Base-by-base conservation (phyloP, 2,888 invertebrate genomes). In the Diadegma fenestrale region DNA sequence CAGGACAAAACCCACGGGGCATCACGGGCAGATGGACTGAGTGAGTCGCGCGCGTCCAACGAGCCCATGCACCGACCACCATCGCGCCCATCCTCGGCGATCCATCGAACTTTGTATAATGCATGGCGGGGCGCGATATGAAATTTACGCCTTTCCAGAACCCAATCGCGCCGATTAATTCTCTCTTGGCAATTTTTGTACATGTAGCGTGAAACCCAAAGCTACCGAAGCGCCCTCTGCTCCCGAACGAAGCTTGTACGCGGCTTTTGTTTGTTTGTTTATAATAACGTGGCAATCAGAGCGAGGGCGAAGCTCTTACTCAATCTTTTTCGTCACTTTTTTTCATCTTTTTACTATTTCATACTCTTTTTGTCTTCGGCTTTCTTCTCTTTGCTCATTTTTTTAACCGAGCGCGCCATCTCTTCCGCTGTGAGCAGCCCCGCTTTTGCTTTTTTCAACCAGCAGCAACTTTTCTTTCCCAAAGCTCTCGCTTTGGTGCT, bases 11-110 rank as follows among this genome's bases (percentile, higher is more conserved):
- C 92, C 91, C 88, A 88, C 75, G 64, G 76, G 22, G 63, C 64
- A 77, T 22, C 92, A 4, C 30, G 90, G 93, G 92, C 94, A 93
- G 93, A 94, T 94, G 93, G 93, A 94, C 94, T 91, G 91, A 93
- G 92, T 93, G 91, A 93, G 92, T 93, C 93, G 92, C 92, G 91
- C 90, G 89, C 87, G 88, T 84, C 87, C 82, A 84, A 78, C 79
- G 33, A 58, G 58, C 58, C 37, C 37, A 37, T 37, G 37, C 10
- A 78, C 51, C 69, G 82, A 80, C 88, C 77, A 61, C 86, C 82
- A 66, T n/a, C n/a, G n/a, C n/a, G n/a, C 83, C 73, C 26, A 48
- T 33, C 58, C 63, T 48, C 48, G 10, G 4, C 51, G 64, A 51
- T 51, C 37, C 26, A 64, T 37, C 66, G 37, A 41, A 51, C n/a